Percentiles rank a stretch among this genome's conserved stretches.
phyloP scores from a whole-genome alignment of 37 sponge, comb jelly and placozoan species.

The Eunapius fragilis region DNA sequence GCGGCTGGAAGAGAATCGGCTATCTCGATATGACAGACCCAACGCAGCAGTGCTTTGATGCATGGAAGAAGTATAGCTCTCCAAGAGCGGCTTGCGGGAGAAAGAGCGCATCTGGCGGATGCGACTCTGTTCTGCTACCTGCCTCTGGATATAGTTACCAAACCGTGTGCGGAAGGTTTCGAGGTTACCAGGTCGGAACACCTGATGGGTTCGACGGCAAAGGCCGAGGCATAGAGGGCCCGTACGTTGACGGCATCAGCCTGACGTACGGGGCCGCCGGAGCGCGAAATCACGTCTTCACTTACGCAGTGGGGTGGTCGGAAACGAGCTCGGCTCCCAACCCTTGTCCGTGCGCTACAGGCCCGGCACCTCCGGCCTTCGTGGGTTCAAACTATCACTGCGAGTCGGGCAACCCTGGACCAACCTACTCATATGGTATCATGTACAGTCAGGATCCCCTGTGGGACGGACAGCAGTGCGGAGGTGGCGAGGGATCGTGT shows the following conservation, averaged over 20 bases:
- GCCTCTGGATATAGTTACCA: background rate
- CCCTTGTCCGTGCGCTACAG: background rate
- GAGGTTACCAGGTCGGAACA: background rate
- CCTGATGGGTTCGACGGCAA: background rate
- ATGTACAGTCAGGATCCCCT: background rate
- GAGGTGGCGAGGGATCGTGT: background rate
- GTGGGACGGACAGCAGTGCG: background rate
- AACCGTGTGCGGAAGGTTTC: background rate
- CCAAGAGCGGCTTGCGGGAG: conserved; percentile 19
- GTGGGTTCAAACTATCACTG: background rate
- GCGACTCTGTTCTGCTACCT: background rate
- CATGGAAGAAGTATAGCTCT: background rate
- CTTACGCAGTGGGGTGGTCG: background rate
- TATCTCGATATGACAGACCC: conserved; percentile 40
- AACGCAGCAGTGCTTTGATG: background rate
- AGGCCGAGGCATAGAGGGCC: background rate
- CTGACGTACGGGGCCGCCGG: background rate
- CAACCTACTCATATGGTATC: background rate
- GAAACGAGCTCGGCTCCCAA: background rate
- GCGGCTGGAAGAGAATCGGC: conserved; percentile 43
- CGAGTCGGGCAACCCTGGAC: background rate
- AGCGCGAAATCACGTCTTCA: background rate
- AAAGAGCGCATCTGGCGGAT: background rate
- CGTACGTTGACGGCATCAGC: background rate
- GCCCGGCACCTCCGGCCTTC: background rate